A percentile compares a stretch with the other conserved stretches of the same genome.
These are phyloP conservation scores for Dryococelus australis DNA, from an alignment of 2,888 invertebrate species.

Conservation along the genomic window DNA sequence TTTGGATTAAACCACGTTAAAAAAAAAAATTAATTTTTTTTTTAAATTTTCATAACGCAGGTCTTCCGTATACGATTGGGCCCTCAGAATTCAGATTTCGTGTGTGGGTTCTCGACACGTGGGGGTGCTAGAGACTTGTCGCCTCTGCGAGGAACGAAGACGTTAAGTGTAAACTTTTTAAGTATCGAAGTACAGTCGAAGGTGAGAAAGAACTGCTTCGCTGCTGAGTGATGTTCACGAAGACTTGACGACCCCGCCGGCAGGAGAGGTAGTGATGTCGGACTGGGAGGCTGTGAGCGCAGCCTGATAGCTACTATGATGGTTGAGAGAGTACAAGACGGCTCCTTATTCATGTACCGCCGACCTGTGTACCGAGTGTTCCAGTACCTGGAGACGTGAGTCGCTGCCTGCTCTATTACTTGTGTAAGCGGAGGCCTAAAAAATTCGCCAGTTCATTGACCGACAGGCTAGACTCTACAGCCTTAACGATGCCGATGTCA, in stretches of 20 bases:
- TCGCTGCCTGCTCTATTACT: slow-evolving; percentile 52
- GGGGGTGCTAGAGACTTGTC: too few relatives aligned
- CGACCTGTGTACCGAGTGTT: slow-evolving; percentile 82
- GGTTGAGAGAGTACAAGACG: slow-evolving; percentile 77
- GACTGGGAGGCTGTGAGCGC: neutral
- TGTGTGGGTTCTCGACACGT: too few relatives aligned
- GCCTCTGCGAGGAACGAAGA: neutral
- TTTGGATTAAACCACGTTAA: too few relatives aligned
- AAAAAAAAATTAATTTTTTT: too few relatives aligned
- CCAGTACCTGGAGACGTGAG: slow-evolving; percentile 86
- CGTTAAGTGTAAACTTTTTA: neutral
- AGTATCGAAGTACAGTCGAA: neutral
- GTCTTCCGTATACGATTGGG: too few relatives aligned
- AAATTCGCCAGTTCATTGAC: too few relatives aligned
- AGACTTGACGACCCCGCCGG: neutral
- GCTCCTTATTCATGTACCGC: slow-evolving; percentile 74
- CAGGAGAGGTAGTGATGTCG: neutral
- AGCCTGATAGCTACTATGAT: slow-evolving; percentile 57
- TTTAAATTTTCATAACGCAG: too few relatives aligned
- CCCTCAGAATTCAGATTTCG: too few relatives aligned
- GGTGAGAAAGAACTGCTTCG: neutral
- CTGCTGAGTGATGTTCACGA: neutral
- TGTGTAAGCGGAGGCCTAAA: neutral
- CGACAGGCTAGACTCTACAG: too few relatives aligned
- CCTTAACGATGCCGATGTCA: too few relatives aligned